Evolutionary conservation across 37 sponge, comb jelly and placozoan species (phyloP).

Genomic region (Aphrocallistes beatrix): DNA sequence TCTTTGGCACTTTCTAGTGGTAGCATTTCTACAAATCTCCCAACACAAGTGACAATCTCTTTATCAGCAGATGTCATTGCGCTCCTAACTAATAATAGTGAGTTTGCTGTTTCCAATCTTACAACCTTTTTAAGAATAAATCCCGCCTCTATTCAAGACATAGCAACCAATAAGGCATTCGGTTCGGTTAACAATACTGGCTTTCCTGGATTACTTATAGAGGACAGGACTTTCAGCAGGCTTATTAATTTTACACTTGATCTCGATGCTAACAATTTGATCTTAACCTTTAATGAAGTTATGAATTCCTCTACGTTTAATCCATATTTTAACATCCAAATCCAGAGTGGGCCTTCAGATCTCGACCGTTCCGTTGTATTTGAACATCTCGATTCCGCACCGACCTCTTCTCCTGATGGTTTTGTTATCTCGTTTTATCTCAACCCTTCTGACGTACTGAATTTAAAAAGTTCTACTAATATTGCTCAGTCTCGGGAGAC

Average conservation of each 20-base stretch:
- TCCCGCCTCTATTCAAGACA: neutral
- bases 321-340: neutral
- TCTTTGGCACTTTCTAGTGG: constrained; percentile 48
- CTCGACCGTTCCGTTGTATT: neutral
- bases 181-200: constrained; percentile 41
- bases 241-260: constrained; percentile 9
- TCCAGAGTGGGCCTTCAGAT: constrained; percentile 19
- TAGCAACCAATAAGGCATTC: neutral
- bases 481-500: constrained; percentile 41
- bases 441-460: constrained; percentile 33
- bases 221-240: neutral
- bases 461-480: constrained; percentile 35
- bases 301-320: neutral
- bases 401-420: constrained; percentile 11
- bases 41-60: constrained; percentile 19
- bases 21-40: constrained; percentile 34
- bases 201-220: neutral
- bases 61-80: constrained; percentile 22
- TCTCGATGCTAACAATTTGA: constrained; percentile 6
- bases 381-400: neutral
- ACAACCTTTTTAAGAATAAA: constrained; percentile 36
- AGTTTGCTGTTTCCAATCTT: constrained; percentile 32
- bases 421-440: constrained; percentile 27
- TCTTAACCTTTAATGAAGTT: constrained; percentile 18
- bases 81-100: constrained; percentile 25